phyloP scores from a whole-genome alignment of 1,140 invertebrate genomes.

The Amphibalanus amphitrite region DNA sequence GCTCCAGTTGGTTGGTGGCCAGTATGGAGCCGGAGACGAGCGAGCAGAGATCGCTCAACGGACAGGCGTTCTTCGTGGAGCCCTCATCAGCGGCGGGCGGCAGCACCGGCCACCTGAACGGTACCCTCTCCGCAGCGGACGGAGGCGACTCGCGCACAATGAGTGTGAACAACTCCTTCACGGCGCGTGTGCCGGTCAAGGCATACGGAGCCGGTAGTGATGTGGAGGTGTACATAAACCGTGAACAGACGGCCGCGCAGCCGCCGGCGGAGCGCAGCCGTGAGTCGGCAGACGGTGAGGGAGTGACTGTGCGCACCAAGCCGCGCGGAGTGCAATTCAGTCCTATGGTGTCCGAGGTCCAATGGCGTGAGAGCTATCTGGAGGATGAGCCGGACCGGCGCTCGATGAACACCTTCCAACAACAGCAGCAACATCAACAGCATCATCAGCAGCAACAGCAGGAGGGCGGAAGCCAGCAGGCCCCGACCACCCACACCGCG shows the following conservation, averaged over 20 bases:
- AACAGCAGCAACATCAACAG: neutral
- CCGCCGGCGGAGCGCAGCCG: neutral
- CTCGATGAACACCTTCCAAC: neutral
- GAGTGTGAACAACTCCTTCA: neutral
- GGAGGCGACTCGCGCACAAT: neutral
- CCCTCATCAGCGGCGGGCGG: too few relatives aligned
- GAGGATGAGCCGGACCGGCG: neutral
- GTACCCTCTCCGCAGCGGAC: neutral
- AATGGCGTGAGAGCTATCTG: conserved; percentile 2
- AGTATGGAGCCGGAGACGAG: neutral
- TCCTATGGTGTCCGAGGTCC: neutral
- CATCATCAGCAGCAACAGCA: too few relatives aligned
- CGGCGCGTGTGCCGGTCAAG: neutral
- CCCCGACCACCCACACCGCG: neutral
- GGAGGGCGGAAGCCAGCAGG: too few relatives aligned
- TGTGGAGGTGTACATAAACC: neutral
- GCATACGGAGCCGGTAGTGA: neutral
- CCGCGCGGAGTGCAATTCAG: neutral
- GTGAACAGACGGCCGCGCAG: neutral
- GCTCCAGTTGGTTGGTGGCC: neutral
- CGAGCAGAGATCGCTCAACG: neutral
- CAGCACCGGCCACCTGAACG: neutral
- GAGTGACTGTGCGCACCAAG: neutral
- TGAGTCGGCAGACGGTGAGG: neutral
- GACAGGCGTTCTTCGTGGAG: neutral